Evolutionary conservation across 1,140 invertebrate species (phyloP).

Genomic region (Megalonaias nervosa): DNA sequence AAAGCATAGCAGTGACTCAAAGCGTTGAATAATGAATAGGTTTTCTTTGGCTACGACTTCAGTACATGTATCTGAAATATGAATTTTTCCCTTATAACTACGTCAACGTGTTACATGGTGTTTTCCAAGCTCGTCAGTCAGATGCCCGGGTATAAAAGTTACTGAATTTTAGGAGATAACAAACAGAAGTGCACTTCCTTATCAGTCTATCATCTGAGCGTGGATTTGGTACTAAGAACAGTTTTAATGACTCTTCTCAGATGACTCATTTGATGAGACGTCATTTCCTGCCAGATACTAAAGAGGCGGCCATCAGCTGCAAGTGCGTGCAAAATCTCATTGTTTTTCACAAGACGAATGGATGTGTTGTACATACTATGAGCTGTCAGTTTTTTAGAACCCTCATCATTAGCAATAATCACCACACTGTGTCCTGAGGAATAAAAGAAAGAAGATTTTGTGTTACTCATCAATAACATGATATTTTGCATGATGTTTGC

Average conservation of each 20-base stretch:
- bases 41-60: too few species aligned
- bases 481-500: too few species aligned
- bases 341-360: conserved; percentile 44
- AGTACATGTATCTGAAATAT: too few species aligned
- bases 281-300: conserved; percentile 53
- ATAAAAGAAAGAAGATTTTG: neutral
- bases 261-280: conserved; percentile 54
- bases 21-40: too few species aligned
- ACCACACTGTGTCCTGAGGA: conserved; percentile 48
- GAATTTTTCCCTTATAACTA: too few species aligned
- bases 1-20: too few species aligned
- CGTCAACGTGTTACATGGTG: too few species aligned
- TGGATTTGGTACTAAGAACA: conserved; percentile 19
- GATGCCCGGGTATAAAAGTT: too few species aligned
- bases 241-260: conserved; percentile 47
- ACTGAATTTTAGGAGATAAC: too few species aligned
- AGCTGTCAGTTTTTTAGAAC: conserved; percentile 46
- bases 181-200: too few species aligned
- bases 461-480: too few species aligned
- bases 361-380: conserved; percentile 50
- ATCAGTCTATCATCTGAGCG: conserved; percentile 12
- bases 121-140: too few species aligned
- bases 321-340: conserved; percentile 53
- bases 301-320: conserved; percentile 50
- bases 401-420: conserved; percentile 51